Percentiles rank a stretch among this genome's conserved stretches.
Conservation (phyloP, 2,113 vertebrate species). For the Isurus oxyrinchus region DNA sequence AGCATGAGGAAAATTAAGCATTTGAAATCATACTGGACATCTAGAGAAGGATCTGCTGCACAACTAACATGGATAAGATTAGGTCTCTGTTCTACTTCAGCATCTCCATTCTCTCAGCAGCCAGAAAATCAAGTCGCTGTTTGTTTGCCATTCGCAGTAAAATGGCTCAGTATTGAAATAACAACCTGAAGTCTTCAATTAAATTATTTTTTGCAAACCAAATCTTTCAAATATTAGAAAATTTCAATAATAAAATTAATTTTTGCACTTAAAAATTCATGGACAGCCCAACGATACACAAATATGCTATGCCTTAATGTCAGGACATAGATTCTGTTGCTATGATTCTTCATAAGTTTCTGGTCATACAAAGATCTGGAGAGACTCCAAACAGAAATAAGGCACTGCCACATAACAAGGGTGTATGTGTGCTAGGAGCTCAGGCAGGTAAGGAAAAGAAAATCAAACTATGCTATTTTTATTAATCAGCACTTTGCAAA, state of each 20-base stretch:
- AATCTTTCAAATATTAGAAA: neutral
- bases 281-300: neutral
- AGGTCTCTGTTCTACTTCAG: neutral
- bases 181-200: neutral
- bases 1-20: neutral
- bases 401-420: neutral
- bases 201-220: neutral
- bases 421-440: neutral
- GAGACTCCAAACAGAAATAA: conserved; percentile 2
- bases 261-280: neutral
- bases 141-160: neutral
- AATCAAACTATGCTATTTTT: neutral
- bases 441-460: neutral
- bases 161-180: neutral
- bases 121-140: neutral
- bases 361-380: neutral
- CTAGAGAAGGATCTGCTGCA: neutral
- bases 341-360: neutral
- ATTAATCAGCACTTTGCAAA: neutral
- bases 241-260: neutral
- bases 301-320: neutral
- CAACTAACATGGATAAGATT: neutral
- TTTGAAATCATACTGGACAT: neutral
- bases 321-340: neutral
- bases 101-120: neutral